phyloP scores from a whole-genome alignment of 1,140 invertebrate species.

The Lethocerus indicus region DNA sequence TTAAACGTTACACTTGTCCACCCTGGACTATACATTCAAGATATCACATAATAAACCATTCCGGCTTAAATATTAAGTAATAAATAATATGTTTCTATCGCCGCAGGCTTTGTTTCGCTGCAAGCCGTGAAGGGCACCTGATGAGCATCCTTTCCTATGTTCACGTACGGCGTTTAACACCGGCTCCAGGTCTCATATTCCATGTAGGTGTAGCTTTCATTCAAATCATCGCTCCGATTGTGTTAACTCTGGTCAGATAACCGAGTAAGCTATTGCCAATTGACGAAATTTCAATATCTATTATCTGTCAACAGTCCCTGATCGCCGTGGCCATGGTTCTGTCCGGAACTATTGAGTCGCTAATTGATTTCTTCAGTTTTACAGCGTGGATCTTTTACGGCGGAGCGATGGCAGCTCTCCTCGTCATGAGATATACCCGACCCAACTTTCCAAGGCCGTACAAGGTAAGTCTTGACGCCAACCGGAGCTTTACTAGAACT shows the following conservation, averaged over 20 bases:
- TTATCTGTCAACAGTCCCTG: slow-evolving; percentile 36
- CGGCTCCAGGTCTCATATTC: slow-evolving; percentile 89
- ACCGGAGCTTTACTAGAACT: too few relatives aligned
- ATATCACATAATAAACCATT: too few relatives aligned
- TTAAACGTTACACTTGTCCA: too few relatives aligned
- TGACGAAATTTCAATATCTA: background rate
- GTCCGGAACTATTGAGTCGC: slow-evolving; percentile 71
- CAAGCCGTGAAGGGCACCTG: slow-evolving; percentile 84
- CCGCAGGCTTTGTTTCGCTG: slow-evolving; percentile 76
- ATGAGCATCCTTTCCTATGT: slow-evolving; percentile 87
- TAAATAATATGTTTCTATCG: too few relatives aligned
- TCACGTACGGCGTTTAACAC: slow-evolving; percentile 76
- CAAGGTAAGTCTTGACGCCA: slow-evolving; percentile 35
- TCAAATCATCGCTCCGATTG: background rate
- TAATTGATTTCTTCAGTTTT: slow-evolving; percentile 93
- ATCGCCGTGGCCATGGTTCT: slow-evolving; percentile 68
- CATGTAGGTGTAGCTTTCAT: slow-evolving; percentile 52
- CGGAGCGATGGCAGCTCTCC: slow-evolving; percentile 68
- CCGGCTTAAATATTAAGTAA: too few relatives aligned
- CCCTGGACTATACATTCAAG: too few relatives aligned
- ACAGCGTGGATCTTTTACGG: slow-evolving; percentile 93
- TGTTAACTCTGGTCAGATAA: too few relatives aligned
- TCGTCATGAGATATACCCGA: slow-evolving; percentile 75
- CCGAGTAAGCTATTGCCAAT: background rate
- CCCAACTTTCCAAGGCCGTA: slow-evolving; percentile 75